Evolutionary conservation across 2,888 invertebrate species (phyloP).

Genomic region (Pheosia tremula): DNA sequence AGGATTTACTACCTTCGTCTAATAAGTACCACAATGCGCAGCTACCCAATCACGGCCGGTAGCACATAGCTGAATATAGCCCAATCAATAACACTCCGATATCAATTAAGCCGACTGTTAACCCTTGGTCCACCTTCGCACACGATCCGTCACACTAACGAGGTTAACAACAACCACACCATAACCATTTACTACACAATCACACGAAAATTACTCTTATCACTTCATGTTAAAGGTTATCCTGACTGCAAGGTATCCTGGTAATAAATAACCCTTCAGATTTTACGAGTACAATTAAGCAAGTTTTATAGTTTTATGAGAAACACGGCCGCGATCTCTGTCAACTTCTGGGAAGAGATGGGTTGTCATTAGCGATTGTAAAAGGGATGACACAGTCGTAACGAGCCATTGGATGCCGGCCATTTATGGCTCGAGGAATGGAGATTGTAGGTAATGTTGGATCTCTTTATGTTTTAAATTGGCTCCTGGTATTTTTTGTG

Average conservation of each 20-base stretch:
- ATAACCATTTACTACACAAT: constrained; percentile 15
- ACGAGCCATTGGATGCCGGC: constrained; percentile 68
- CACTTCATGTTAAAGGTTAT: constrained; percentile 6
- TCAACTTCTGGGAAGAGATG: constrained; percentile 77
- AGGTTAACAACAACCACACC: constrained; percentile 40
- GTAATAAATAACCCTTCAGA: constrained; percentile 52
- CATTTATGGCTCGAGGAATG: constrained; percentile 51
- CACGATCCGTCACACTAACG: constrained; percentile 63
- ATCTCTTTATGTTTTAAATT: constrained; percentile 41
- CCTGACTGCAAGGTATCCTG: constrained; percentile 5
- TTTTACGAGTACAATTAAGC: constrained; percentile 74
- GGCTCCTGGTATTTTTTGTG: constrained; percentile 39
- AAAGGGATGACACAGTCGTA: constrained; percentile 75
- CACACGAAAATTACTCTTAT: constrained; percentile 19
- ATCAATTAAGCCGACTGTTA: constrained; percentile 49
- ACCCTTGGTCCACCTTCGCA: constrained; percentile 36
- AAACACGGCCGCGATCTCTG: constrained; percentile 53
- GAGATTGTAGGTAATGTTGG: constrained; percentile 32
- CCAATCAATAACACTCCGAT: constrained; percentile 57
- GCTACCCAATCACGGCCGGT: constrained; percentile 33
- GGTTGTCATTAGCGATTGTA: constrained; percentile 77
- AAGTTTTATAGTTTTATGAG: constrained; percentile 77
- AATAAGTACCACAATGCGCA: constrained; percentile 7
- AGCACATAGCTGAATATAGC: constrained; percentile 37
- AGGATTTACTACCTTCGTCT: background rate